Conservation (phyloP, 2,888 invertebrate genomes). For the Chesias legatella region DNA sequence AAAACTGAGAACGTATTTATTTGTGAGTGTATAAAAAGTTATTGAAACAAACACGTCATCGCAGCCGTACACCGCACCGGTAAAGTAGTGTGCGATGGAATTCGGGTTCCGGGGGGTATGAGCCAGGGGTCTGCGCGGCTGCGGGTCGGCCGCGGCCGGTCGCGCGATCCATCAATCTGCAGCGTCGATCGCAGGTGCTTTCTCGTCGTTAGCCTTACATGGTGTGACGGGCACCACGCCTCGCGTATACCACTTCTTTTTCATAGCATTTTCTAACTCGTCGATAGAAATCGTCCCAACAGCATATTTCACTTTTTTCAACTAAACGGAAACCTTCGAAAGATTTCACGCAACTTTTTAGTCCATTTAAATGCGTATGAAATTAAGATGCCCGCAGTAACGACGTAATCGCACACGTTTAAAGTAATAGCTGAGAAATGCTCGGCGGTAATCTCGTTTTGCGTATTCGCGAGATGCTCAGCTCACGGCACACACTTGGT, state of each 20-base stretch:
- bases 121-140: constrained; percentile 26
- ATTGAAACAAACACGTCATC: no score
- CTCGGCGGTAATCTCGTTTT: constrained; percentile 57
- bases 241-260: constrained; percentile 73
- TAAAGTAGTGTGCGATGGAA: constrained; percentile 5
- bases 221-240: constrained; percentile 70
- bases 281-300: constrained; percentile 74
- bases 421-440: constrained; percentile 67
- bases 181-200: constrained; percentile 71
- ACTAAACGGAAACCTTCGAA: constrained; percentile 59
- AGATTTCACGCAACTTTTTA: constrained; percentile 58
- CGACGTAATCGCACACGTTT: constrained; percentile 66
- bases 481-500: constrained; percentile 53
- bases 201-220: constrained; percentile 80
- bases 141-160: constrained; percentile 29
- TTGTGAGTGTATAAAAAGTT: constrained; percentile 9
- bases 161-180: constrained; percentile 68
- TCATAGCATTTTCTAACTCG: constrained; percentile 76
- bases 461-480: constrained; percentile 65
- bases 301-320: constrained; percentile 71
- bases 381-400: constrained; percentile 65
- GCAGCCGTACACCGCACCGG: no score
- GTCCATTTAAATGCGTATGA: constrained; percentile 56
- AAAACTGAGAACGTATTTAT: neutral
- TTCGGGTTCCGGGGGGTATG: constrained; percentile 9